These are phyloP conservation scores for Odontophorus gujanensis DNA, from an alignment of 2,113 vertebrate species.

Conservation along the genomic window DNA sequence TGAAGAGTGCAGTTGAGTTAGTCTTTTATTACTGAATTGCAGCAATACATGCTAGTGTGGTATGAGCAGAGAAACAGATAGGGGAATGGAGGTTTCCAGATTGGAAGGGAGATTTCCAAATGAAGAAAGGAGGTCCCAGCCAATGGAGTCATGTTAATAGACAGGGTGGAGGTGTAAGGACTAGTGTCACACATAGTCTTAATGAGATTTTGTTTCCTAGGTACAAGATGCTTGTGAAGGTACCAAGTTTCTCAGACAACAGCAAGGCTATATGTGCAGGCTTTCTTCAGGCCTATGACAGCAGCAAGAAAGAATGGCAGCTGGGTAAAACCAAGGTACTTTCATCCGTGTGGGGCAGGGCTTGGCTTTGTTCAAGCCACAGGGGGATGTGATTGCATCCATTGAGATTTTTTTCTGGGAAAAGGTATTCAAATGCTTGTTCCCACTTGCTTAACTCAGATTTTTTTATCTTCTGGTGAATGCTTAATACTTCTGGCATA, in stretches of 20 bases:
- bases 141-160: background rate
- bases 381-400: background rate
- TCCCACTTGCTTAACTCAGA: background rate
- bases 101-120: background rate
- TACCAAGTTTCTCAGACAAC: conserved; percentile 57
- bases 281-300: conserved; percentile 81
- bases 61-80: conserved; percentile 20
- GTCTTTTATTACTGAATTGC: conserved; percentile 26
- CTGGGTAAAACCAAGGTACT: conserved; percentile 91
- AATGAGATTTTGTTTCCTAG: conserved; percentile 69
- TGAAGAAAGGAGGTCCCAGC: background rate
- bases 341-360: background rate
- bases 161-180: background rate
- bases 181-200: background rate
- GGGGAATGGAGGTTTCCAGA: conserved; percentile 44
- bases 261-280: conserved; percentile 77
- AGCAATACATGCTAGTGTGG: conserved; percentile 34
- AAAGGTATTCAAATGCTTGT: background rate
- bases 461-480: conserved; percentile 9
- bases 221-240: conserved; percentile 87
- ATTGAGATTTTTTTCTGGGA: background rate
- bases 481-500: background rate
- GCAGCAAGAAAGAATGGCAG: conserved; percentile 84
- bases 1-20: conserved; percentile 41
- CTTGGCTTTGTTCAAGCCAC: background rate